phyloP scores from a whole-genome alignment of 1,140 invertebrate genomes.

The Cotesia chilonis region DNA sequence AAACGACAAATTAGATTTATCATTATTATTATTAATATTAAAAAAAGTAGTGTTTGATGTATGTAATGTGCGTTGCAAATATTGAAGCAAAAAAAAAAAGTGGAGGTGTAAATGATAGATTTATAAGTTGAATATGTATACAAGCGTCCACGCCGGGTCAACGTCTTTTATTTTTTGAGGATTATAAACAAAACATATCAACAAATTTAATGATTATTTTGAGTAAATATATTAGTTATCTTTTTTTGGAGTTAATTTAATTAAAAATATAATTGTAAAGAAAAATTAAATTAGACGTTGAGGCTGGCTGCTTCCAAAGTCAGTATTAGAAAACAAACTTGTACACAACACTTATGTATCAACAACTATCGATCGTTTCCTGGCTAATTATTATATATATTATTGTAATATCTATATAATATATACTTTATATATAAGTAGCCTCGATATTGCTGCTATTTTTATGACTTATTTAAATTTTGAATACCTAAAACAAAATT shows the following conservation, averaged over 20 bases:
- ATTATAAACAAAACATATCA: slow-evolving; percentile 48
- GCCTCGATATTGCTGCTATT: slow-evolving; percentile 42
- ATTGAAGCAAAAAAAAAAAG: slow-evolving; percentile 33
- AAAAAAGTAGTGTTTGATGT: slow-evolving; percentile 54
- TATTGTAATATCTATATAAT: background rate
- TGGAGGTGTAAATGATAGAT: slow-evolving; percentile 43
- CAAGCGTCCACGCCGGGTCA: slow-evolving; percentile 57
- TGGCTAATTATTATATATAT: slow-evolving; percentile 6
- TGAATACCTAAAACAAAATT: slow-evolving; percentile 37
- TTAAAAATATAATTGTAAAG: slow-evolving; percentile 7
- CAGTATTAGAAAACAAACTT: slow-evolving; percentile 55
- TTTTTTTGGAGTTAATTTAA: slow-evolving; percentile 18
- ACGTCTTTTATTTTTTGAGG: slow-evolving; percentile 39
- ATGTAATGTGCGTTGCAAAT: slow-evolving; percentile 40
- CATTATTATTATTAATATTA: background rate
- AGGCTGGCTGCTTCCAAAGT: slow-evolving; percentile 60
- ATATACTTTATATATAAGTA: slow-evolving; percentile 8
- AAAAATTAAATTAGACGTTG: slow-evolving; percentile 46
- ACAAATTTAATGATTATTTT: slow-evolving; percentile 33
- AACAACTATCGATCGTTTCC: background rate
- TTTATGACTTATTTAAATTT: slow-evolving; percentile 50
- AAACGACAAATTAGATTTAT: no score
- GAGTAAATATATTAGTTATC: background rate
- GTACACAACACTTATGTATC: slow-evolving; percentile 34
- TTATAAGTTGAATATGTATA: slow-evolving; percentile 53